Conservation (phyloP, 2,888 invertebrate species). For the Tenthredo livida region DNA sequence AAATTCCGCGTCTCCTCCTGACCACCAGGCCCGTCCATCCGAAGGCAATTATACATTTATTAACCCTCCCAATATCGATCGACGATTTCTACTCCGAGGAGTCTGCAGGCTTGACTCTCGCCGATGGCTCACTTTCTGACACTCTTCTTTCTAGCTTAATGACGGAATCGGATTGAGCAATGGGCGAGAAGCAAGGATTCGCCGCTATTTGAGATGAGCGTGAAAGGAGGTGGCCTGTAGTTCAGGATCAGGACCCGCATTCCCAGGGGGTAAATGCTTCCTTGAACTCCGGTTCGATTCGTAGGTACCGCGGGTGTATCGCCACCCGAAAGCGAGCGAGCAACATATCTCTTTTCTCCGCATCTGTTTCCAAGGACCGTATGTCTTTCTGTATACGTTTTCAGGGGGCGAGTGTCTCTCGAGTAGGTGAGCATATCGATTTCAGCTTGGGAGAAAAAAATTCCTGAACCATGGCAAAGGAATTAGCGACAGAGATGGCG, state of each 20-base stretch:
- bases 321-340: neutral
- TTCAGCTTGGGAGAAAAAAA: neutral
- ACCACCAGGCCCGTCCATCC: slow-evolving; percentile 62
- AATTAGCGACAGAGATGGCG: slow-evolving; percentile 24
- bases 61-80: slow-evolving; percentile 63
- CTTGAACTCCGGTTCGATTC: slow-evolving; percentile 69
- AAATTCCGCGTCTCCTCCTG: slow-evolving; percentile 58
- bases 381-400: neutral
- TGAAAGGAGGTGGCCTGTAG: slow-evolving; percentile 58
- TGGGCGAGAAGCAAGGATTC: slow-evolving; percentile 51
- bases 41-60: slow-evolving; percentile 66
- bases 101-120: neutral
- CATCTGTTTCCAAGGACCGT: slow-evolving; percentile 1
- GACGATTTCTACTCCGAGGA: slow-evolving; percentile 44
- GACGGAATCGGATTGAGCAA: slow-evolving; percentile 9
- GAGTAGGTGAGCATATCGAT: slow-evolving; percentile 34
- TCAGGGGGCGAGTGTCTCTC: neutral
- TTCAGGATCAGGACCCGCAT: slow-evolving; percentile 66
- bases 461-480: neutral
- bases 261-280: slow-evolving; percentile 66
- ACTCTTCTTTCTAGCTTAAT: neutral
- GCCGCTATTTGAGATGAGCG: slow-evolving; percentile 52
- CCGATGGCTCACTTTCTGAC: slow-evolving; percentile 11
- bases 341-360: neutral
- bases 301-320: slow-evolving; percentile 40